Base-by-base conservation (phyloP, 2,888 invertebrate genomes). In the Stenichneumon culpator region DNA sequence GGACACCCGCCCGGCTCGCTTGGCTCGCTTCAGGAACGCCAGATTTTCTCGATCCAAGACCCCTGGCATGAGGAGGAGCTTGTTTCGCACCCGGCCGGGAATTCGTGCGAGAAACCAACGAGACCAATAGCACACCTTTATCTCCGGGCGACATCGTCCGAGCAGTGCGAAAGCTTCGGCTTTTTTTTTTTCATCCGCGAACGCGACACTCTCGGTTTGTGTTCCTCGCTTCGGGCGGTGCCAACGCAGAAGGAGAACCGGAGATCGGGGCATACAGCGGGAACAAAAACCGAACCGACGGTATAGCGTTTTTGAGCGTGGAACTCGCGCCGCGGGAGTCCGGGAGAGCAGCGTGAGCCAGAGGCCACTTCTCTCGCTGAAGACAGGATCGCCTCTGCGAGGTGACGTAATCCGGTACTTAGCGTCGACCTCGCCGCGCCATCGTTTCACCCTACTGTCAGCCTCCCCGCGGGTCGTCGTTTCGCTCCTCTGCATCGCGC, bases 321-420 rank as follows among this genome's bases (percentile, higher is more conserved):
- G 67, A 70, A 65, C 80, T 50, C 83, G 78, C 86, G 68, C 80
- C 63, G 87, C 79, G 79, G 85, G 85, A 68, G 86, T 86, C 83
- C 83, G 78, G 65, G 68, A 79, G 70, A 74, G 72, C 54, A 79
- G 74, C 79, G 73, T 47, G 75, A 86, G 84, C 85, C 86, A 86
- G 86, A 84, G 86, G 82, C 81, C 79, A 14, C 75, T 54, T 28
- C 70, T 83, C 52, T 75, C 70, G 77, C 72, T 78, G 79, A 73
- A 79, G 80, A 83, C 80, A 85, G 81, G 82, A 77, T 86, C 82
- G 85, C 75, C 86, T 84, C 73, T 74, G 67, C 87, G 80, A 90
- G 87, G 89, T 90, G 90, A 90, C 90, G 89, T 90, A 90, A 90
- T 89, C 90, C 86, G 84, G 89, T 89, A 89, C 90, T 91, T 91